Percentiles rank a stretch among this genome's conserved stretches.
Evolutionary conservation across 2,113 vertebrate species (phyloP).

Genomic region (Salvator merianae): DNA sequence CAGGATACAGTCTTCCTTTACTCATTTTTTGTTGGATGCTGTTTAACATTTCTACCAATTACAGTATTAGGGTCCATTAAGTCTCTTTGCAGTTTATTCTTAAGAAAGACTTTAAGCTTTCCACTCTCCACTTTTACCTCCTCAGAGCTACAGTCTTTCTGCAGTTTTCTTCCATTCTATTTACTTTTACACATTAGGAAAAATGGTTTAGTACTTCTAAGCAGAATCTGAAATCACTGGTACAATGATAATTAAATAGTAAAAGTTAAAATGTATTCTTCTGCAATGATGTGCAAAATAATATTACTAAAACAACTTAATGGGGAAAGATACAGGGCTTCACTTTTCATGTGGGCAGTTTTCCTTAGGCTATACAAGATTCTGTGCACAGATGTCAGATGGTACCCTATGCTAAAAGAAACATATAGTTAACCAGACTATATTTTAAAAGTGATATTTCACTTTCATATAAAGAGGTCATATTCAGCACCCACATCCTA

Average conservation of each 20-base stretch:
- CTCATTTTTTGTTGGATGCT: background rate
- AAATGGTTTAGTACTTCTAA: slow-evolving; percentile 24
- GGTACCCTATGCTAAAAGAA: background rate
- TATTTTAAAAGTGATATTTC: slow-evolving; percentile 8
- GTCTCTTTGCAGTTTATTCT: slow-evolving; percentile 65
- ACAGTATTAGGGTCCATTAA: slow-evolving; percentile 55
- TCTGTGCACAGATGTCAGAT: slow-evolving; percentile 27
- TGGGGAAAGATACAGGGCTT: slow-evolving; percentile 22
- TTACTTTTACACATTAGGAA: slow-evolving; percentile 47
- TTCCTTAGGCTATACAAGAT: background rate
- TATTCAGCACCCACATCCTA: slow-evolving; percentile 44
- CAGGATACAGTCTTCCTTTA: slow-evolving; percentile 16
- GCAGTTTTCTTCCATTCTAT: slow-evolving; percentile 38
- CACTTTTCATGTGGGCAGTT: background rate
- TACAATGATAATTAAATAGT: slow-evolving; percentile 46
- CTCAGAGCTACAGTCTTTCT: slow-evolving; percentile 51
- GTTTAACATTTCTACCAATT: slow-evolving; percentile 25
- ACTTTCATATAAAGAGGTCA: slow-evolving; percentile 32
- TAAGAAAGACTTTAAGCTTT: slow-evolving; percentile 53
- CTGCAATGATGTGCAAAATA: slow-evolving; percentile 25
- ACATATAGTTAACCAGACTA: background rate
- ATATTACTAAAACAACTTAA: slow-evolving; percentile 28
- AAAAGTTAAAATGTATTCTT: slow-evolving; percentile 29
- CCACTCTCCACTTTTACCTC: slow-evolving; percentile 42
- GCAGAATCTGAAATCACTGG: slow-evolving; percentile 40